Evolutionary conservation across 2,888 invertebrate species (phyloP).

Genomic region (Lasioglossum villosulum): DNA sequence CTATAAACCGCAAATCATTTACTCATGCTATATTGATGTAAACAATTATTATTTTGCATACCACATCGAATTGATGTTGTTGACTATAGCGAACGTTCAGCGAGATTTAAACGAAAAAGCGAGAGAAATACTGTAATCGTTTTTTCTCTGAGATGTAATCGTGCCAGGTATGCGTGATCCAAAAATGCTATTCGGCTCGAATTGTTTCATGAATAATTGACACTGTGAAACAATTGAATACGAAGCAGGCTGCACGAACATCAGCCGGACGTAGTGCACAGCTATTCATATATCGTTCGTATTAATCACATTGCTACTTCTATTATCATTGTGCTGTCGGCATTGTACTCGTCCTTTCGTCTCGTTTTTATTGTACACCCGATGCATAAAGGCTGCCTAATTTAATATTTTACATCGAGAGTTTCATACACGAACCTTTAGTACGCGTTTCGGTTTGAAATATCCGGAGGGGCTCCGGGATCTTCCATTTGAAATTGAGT

Average conservation of each 20-base stretch:
- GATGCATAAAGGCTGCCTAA: background rate
- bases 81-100: too few species aligned
- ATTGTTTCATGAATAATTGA: conserved; percentile 1
- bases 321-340: background rate
- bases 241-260: background rate
- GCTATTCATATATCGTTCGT: conserved; percentile 1
- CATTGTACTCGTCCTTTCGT: background rate
- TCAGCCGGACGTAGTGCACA: background rate
- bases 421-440: background rate
- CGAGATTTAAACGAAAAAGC: background rate
- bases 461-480: background rate
- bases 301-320: conserved; percentile 2
- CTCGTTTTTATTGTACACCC: background rate
- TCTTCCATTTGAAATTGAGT: background rate
- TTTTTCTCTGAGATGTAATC: background rate
- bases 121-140: background rate
- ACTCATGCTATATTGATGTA: background rate
- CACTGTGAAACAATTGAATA: background rate
- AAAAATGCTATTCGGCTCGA: background rate
- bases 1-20: background rate
- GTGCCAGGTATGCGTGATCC: background rate
- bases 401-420: background rate
- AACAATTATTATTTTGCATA: too few species aligned
- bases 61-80: too few species aligned
- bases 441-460: background rate